Conservation (phyloP, 2,113 vertebrate species). For the Petrocephalus zakoni region DNA sequence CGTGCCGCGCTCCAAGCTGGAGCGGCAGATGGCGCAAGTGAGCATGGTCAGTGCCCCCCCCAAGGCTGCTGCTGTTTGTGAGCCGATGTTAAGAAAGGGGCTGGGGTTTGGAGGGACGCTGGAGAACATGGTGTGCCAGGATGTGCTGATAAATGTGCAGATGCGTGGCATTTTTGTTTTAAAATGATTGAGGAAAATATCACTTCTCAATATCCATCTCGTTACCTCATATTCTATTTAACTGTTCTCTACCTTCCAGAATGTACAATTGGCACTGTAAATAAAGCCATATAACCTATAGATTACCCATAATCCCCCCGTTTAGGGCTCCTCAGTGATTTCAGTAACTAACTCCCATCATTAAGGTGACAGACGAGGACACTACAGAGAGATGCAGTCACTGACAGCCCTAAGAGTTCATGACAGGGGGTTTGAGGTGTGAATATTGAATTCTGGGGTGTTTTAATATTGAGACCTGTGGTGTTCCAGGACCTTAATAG, state of each 20-base stretch:
- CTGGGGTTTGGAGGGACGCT: neutral
- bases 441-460: neutral
- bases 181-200: neutral
- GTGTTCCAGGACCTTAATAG: neutral
- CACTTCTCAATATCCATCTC: neutral
- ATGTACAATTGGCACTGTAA: neutral
- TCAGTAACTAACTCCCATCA: neutral
- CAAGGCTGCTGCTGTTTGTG: neutral
- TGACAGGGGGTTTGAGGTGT: neutral
- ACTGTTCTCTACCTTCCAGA: neutral
- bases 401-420: neutral
- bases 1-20: conserved; percentile 95
- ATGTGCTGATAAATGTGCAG: neutral
- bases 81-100: neutral
- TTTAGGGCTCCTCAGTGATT: neutral
- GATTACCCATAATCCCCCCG: neutral
- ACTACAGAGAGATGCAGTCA: neutral
- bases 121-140: neutral
- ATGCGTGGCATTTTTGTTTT: neutral
- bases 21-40: conserved; percentile 99
- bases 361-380: neutral
- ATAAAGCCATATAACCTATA: neutral
- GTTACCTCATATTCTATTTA: neutral
- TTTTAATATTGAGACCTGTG: neutral
- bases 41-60: conserved; percentile 64